Evolutionary conservation across 2,888 invertebrate species (phyloP), one percentile per base, ranked within the genome.

Genomic region (Achlya flavicornis): DNA sequence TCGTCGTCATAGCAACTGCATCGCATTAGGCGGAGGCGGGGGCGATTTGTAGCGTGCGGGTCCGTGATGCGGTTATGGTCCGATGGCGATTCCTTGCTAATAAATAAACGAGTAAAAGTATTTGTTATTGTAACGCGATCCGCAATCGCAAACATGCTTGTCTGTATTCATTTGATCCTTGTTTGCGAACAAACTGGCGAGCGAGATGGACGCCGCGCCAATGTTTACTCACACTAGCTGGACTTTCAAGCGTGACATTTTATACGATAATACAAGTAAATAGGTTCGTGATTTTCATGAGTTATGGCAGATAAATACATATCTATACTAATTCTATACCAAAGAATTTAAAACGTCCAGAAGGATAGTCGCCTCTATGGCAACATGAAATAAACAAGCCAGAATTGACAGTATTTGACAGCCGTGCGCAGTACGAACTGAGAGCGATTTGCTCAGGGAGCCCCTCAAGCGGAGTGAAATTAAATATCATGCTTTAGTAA

Each of bases 101-200:
- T 83, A 86, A 85, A 86, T 84, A 88, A 86, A 86, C 80, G 81
- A 81, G 78, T 12, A 41, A 41, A 76, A 73, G 82, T 88, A 89
- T 91, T 89, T 90, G 91, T 91, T 89, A 81, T 87, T 80, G 93
- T 90, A 93, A 93, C 87, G 85, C 85, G 89, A 93, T 87, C 86
- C 79, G 82, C 76, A 74, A 78, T 72, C 75, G 85, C 87, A 91
- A 91, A 92, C 91, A 92, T 81, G 86, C 80, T 85, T 89, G 88
- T 88, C 88, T 84, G 81, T 92, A 93, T 93, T 93, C 92, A 93
- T 93, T 90, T 83, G 88, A 86, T 84, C 82, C 83, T 72, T 93
- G 89, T 93, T 92, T 93, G 88, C 86, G 84, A 76, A 90, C 92
- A 92, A 92, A 90, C 92, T 87, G 76, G 73, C 86, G 87, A 85